These are phyloP conservation scores for Austrofundulus limnaeus DNA, from an alignment of 2,113 vertebrate genomes.

Conservation along the genomic window DNA sequence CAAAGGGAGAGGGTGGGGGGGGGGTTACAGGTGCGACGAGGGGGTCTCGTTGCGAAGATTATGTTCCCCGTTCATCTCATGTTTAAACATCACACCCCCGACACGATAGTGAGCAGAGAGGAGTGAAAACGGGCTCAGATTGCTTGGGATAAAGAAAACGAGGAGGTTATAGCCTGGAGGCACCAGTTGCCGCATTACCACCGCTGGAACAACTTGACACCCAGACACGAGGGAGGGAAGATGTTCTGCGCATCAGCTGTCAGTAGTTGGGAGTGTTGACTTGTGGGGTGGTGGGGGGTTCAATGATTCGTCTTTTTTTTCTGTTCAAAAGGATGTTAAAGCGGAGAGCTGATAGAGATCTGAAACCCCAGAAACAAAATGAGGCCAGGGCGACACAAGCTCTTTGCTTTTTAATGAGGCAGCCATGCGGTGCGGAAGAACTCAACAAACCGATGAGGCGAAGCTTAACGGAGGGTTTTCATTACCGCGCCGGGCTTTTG, in stretches of 20 bases:
- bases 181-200: slow-evolving; percentile 72
- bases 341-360: neutral
- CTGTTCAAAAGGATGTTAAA: neutral
- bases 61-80: neutral
- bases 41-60: neutral
- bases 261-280: neutral
- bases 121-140: slow-evolving; percentile 8
- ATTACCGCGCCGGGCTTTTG: slow-evolving; percentile 8
- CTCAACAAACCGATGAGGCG: neutral
- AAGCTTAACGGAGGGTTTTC: slow-evolving; percentile 19
- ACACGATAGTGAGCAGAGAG: slow-evolving; percentile 25
- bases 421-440: neutral
- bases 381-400: slow-evolving; percentile 8
- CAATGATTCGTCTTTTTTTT: neutral
- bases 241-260: neutral
- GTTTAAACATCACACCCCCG: slow-evolving; percentile 18
- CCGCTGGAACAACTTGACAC: slow-evolving; percentile 31
- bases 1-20: no score
- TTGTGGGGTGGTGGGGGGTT: neutral
- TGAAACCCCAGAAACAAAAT: slow-evolving; percentile 1
- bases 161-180: slow-evolving; percentile 14
- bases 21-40: slow-evolving; percentile 19
- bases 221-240: slow-evolving; percentile 3
- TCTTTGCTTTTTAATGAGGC: neutral
- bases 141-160: neutral